A percentile compares a stretch with the other conserved stretches of the same genome.
Evolutionary conservation across 1,140 invertebrate genomes (phyloP).

Genomic region (Cyclargus thomasi): DNA sequence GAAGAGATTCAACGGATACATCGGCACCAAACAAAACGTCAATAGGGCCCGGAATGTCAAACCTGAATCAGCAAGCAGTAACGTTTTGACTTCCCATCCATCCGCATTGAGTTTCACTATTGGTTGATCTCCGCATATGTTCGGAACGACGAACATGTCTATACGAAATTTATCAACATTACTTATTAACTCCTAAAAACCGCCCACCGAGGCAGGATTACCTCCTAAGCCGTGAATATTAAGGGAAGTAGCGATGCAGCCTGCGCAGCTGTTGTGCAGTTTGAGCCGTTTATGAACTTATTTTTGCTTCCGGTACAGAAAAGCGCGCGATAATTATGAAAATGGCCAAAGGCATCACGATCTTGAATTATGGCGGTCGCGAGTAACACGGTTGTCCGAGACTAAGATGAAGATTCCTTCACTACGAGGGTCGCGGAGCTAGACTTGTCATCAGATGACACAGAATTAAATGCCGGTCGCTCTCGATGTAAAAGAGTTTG

Average conservation of each 20-base stretch:
- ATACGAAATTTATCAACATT: slow-evolving; percentile 12
- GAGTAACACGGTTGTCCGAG: slow-evolving; percentile 19
- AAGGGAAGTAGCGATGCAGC: neutral
- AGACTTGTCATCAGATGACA: slow-evolving; percentile 26
- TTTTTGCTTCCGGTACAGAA: slow-evolving; percentile 34
- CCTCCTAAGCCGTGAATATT: slow-evolving; percentile 21
- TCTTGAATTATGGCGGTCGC: slow-evolving; percentile 28
- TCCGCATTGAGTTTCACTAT: slow-evolving; percentile 26
- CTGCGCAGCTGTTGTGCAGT: slow-evolving; percentile 24
- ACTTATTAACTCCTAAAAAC: slow-evolving; percentile 17
- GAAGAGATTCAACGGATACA: slow-evolving; percentile 19
- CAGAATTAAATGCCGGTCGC: no score
- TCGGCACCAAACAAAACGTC: slow-evolving; percentile 29
- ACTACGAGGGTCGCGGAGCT: slow-evolving; percentile 12
- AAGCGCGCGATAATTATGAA: slow-evolving; percentile 30
- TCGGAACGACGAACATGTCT: slow-evolving; percentile 22
- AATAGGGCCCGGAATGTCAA: slow-evolving; percentile 28
- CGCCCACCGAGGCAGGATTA: slow-evolving; percentile 10
- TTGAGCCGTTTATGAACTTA: slow-evolving; percentile 28
- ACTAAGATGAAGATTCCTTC: neutral
- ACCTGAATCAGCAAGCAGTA: slow-evolving; percentile 27
- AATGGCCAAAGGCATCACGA: slow-evolving; percentile 25
- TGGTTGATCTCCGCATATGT: slow-evolving; percentile 30
- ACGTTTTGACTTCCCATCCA: slow-evolving; percentile 23
- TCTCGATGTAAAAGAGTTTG: no score